Evolutionary conservation across 2,797 vertebrate genomes (phyloP), one percentile per base, ranked within the genome.

Genomic region (Strix occidentalis): DNA sequence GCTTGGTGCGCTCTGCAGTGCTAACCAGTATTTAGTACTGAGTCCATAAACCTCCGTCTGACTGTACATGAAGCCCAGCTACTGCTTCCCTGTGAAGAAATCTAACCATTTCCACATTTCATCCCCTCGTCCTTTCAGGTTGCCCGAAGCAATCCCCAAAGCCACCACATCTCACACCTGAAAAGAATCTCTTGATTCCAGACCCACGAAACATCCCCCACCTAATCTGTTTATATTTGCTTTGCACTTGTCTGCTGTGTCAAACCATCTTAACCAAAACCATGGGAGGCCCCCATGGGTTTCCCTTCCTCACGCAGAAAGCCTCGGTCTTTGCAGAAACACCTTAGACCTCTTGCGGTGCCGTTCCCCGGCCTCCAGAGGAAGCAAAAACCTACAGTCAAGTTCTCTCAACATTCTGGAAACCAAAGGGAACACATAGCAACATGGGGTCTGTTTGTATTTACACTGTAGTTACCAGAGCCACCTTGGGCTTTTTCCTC

Each of bases 341-440:
- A 80, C 61, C 63, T 87, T 60, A 65, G 35, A 33, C 66, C 33
- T 74, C 66, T 81, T n/a, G 16, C 0, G 4, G 15, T 50, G 53
- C 57, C 0, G 1, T 69, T 91, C 35, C 41, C 46, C 39, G 46
- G 41, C 10, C 69, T 66, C 46, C 0, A 0, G 63, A 91, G 46
- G 50, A 79, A 77, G 69, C 2, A 0, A 72, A 80, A 90, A 9
- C 82, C 69, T 24, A 48, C 5, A 39, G 79, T 87, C 94, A 86
- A 78, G 66, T 17, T 76, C 84, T 85, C 91, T 31, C 68, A 85
- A 74, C 82, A 33, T 77, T 96, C n/a, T 93, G 91, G 89, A 94
- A 94, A 84, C n/a, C 87, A 82, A 78, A 93, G 58, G 76, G 69
- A 94, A 57, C 43, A 5, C 79, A 56, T 53, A 90, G 87, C 93